Base-by-base conservation (phyloP, 2,888 invertebrate genomes). In the Hypena proboscidalis region DNA sequence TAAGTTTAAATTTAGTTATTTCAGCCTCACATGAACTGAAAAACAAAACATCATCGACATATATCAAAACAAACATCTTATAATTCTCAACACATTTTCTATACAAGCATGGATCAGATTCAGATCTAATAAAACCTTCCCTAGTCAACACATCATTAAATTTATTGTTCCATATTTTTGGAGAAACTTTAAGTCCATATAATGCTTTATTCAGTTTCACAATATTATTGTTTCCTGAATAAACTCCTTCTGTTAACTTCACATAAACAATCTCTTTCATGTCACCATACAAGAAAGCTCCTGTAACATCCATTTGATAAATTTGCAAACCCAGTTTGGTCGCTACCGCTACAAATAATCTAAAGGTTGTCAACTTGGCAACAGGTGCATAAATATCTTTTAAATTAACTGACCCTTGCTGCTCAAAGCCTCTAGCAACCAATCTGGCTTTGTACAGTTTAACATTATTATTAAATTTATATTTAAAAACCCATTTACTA, bases 41-140 rank as follows among this genome's bases (percentile, higher is more conserved):
- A 14, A 41, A 9, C 20, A 37, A 34, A 4, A 47, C 4, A 13
- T 46, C 46, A 15, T 46, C 46, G 1, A 46, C 40, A 46, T 41
- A 46, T 1, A 40, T 1, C 15, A 46, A n/a, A 1, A 46, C 9
- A 40, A 20, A 46, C 5, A 15, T 40, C 33, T 19, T 25, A 22
- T 32, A 13, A 10, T 13, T 46, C 14, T 8, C 27, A 26, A 14
- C 27, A n/a, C 21, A 32, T 20, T 8, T 46, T n/a, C 2, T 37
- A 14, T 15, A 34, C 2, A 40, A 29, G 33, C 40, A 46, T 22
- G 36, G 10, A 23, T 46, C 46, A 40, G 9, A 7, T 0, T 21
- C 31, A 1, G 35, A 45, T 5, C 19, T 50, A 3, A 35, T 2
- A 21, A 34, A 44, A 3, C 44, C 49, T 41, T 40, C 21, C 34